phyloP scores from a whole-genome alignment of 2,113 vertebrate genomes.

The Otus sunia region DNA sequence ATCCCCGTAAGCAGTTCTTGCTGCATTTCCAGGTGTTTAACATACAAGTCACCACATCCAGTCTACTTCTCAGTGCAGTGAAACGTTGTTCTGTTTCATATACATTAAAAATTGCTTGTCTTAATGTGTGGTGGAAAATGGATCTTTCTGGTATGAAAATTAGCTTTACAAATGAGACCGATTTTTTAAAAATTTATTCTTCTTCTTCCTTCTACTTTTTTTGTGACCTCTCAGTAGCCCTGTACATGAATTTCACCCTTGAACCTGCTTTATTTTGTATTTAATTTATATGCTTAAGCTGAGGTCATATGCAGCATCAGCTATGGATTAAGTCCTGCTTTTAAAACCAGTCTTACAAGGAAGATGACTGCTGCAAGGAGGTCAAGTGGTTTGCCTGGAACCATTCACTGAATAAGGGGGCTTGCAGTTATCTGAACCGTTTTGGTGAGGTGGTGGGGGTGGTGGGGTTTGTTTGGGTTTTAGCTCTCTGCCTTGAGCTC shows the following conservation, averaged over 20 bases:
- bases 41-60: background rate
- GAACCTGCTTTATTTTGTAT: background rate
- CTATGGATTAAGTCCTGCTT: slow-evolving; percentile 21
- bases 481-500: background rate
- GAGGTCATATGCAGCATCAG: background rate
- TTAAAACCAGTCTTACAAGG: background rate
- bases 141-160: background rate
- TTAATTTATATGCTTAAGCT: slow-evolving; percentile 13
- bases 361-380: background rate
- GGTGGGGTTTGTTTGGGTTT: background rate
- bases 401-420: background rate
- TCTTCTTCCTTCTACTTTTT: background rate
- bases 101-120: background rate
- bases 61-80: background rate
- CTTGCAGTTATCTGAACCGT: background rate
- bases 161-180: background rate
- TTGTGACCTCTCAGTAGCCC: background rate
- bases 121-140: background rate
- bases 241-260: background rate
- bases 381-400: background rate
- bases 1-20: background rate
- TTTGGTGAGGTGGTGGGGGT: background rate
- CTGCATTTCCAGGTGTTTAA: background rate
- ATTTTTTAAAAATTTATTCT: background rate
- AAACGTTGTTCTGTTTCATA: background rate